These are phyloP conservation scores for Lycophotia porphyrea DNA, from an alignment of 2,888 invertebrate genomes.

Conservation along the genomic window DNA sequence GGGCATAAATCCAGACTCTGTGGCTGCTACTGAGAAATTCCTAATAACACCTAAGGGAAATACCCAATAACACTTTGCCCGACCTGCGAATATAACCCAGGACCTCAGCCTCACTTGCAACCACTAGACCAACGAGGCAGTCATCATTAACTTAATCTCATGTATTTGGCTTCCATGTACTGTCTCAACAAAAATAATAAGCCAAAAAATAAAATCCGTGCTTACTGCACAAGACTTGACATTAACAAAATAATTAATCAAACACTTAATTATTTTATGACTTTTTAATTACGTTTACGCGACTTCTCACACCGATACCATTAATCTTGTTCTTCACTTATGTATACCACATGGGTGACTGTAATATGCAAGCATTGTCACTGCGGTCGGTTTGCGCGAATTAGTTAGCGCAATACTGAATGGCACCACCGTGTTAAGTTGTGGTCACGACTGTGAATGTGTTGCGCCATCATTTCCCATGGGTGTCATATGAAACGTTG, in stretches of 20 bases:
- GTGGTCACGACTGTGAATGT: conserved; percentile 56
- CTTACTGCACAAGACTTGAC: not conserved
- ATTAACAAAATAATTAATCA: conserved; percentile 23
- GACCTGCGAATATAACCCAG: too few species aligned
- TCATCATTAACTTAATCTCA: not conserved
- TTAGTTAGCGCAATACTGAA: conserved; percentile 42
- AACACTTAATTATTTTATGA: not conserved
- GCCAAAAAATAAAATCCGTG: not conserved
- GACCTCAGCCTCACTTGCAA: too few species aligned
- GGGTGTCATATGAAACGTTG: conserved; percentile 44
- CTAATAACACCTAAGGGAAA: too few species aligned
- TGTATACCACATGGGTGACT: conserved; percentile 15
- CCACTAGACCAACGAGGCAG: too few species aligned
- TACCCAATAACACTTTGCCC: too few species aligned
- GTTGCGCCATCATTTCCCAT: conserved; percentile 56
- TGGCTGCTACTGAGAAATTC: too few species aligned
- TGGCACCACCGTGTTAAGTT: conserved; percentile 18
- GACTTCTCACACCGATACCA: conserved; percentile 2
- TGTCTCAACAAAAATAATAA: not conserved
- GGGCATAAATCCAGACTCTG: too few species aligned
- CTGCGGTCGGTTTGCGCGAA: conserved; percentile 32
- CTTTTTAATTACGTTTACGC: conserved; percentile 16
- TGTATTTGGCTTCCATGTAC: not conserved
- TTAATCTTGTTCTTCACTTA: conserved; percentile 27
- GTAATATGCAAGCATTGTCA: conserved; percentile 20